A percentile compares a stretch with the other conserved stretches of the same genome.
Evolutionary conservation across 2,888 invertebrate genomes (phyloP).

Genomic region (Drosophila barbarae): DNA sequence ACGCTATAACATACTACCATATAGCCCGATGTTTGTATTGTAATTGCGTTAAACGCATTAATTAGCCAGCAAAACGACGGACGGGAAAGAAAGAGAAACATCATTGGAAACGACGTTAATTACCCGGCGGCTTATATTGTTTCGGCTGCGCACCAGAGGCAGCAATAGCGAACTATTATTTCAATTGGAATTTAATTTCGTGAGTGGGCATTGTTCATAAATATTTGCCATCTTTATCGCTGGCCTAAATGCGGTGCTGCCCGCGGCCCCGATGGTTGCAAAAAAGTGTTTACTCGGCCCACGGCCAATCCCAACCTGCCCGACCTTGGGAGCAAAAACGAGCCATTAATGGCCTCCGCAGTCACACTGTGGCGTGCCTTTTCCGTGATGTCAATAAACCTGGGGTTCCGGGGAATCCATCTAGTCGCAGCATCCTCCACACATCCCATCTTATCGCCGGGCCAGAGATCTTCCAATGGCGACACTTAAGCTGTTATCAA

Average conservation of each 20-base stretch:
- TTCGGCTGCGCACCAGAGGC: constrained; percentile 19
- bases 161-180: constrained; percentile 45
- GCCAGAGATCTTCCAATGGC: constrained; percentile 21
- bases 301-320: constrained; percentile 19
- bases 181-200: constrained; percentile 57
- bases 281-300: constrained; percentile 15
- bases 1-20: constrained; percentile 15
- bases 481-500: constrained; percentile 67
- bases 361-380: constrained; percentile 29
- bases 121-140: constrained; percentile 45
- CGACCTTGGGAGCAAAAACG: constrained; percentile 37
- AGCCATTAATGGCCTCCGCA: constrained; percentile 42
- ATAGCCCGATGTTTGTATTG: constrained; percentile 30
- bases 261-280: constrained; percentile 14
- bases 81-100: constrained; percentile 54
- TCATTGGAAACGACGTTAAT: constrained; percentile 56
- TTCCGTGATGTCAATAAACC: constrained; percentile 64
- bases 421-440: constrained; percentile 31
- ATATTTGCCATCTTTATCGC: constrained; percentile 29
- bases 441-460: constrained; percentile 25
- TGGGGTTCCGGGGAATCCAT: constrained; percentile 56
- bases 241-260: constrained; percentile 28
- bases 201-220: constrained; percentile 30
- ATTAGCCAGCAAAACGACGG: constrained; percentile 49
- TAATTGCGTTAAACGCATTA: constrained; percentile 54